Conservation (phyloP, 2,888 invertebrate genomes). For the Cremastinae sp. region DNA sequence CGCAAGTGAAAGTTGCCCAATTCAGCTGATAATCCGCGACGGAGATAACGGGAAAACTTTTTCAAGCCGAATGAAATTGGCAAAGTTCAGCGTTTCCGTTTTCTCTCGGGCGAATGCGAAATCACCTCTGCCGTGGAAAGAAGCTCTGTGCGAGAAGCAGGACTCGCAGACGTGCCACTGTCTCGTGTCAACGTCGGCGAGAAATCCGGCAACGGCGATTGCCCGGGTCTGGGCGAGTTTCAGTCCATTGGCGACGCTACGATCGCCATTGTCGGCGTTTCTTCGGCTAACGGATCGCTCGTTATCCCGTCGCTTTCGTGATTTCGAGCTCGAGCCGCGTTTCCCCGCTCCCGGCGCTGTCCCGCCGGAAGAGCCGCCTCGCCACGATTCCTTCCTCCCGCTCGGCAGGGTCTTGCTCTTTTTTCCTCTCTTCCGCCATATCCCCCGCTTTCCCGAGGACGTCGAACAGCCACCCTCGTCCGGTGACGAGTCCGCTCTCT, state of each 20-base stretch:
- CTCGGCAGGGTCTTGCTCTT: conserved; percentile 62
- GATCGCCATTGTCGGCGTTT: conserved; percentile 73
- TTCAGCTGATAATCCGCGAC: conserved; percentile 27
- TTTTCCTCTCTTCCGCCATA: conserved; percentile 72
- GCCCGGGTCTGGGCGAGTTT: conserved; percentile 88
- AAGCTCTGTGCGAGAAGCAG: conserved; percentile 83
- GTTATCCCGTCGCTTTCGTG: conserved; percentile 50
- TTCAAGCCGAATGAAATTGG: background rate
- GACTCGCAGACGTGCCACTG: conserved; percentile 80
- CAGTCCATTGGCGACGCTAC: conserved; percentile 86
- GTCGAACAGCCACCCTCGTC: conserved; percentile 65
- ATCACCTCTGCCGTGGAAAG: conserved; percentile 86
- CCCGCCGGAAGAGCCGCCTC: conserved; percentile 7
- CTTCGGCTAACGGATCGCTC: conserved; percentile 16
- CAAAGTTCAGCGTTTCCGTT: conserved; percentile 32
- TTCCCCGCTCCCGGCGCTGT: conserved; percentile 20
- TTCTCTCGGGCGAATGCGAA: conserved; percentile 34
- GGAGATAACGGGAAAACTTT: conserved; percentile 42
- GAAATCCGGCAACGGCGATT: conserved; percentile 87
- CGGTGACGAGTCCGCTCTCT: conserved; percentile 72
- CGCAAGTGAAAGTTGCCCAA: conserved; percentile 18
- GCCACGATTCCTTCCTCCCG: conserved; percentile 37
- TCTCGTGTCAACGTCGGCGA: conserved; percentile 82
- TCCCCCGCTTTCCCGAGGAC: conserved; percentile 66
- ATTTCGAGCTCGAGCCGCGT: conserved; percentile 39